Conservation (phyloP, 92 coral and sea anemone genomes). For the Porites evermanni region DNA sequence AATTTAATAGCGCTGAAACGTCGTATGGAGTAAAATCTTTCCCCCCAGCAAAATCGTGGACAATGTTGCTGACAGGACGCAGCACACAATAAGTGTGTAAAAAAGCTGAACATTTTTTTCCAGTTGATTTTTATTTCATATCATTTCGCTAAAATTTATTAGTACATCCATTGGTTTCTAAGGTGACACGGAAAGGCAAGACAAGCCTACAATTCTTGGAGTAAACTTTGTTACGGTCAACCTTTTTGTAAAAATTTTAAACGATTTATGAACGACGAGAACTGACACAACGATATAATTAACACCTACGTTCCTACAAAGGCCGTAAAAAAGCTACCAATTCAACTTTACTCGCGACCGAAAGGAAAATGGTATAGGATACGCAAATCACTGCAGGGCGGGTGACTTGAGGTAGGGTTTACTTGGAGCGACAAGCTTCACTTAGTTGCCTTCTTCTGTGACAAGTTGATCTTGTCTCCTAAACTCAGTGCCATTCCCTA, state of each 20-base stretch:
- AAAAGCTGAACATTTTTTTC: neutral
- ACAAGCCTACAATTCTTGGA: no score
- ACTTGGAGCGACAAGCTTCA: neutral
- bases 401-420: neutral
- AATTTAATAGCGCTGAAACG: no score
- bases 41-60: no score
- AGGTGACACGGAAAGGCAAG: neutral
- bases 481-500: slow-evolving; percentile 99
- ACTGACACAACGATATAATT: neutral
- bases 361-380: neutral
- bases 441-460: slow-evolving; percentile 84
- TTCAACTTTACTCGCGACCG: neutral
- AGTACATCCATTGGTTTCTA: neutral
- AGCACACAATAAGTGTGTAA: neutral
- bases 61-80: no score
- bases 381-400: slow-evolving; percentile 3
- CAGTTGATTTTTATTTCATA: neutral
- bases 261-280: neutral
- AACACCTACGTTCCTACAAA: no score
- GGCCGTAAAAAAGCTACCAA: no score
- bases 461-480: slow-evolving; percentile 97
- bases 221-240: neutral
- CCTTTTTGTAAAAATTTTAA: neutral
- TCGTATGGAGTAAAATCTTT: no score
- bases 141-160: neutral